phyloP scores from a whole-genome alignment of 1,140 invertebrate species.

The Philotrypesis tridentata region DNA sequence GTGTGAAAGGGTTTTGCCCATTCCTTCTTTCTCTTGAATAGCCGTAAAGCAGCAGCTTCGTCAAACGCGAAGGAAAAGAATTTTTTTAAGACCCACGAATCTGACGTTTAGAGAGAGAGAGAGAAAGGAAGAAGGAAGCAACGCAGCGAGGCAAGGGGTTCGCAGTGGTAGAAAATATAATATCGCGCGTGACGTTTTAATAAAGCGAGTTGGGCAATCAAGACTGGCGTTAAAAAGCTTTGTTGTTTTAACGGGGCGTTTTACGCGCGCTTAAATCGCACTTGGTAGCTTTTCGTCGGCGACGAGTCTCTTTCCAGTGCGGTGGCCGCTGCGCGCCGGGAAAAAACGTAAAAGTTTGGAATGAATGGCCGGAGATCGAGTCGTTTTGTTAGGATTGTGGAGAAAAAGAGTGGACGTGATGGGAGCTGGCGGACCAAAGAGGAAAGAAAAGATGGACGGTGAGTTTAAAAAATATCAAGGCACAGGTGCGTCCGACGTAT shows the following conservation, averaged over 20 bases:
- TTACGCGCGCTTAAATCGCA: slow-evolving; percentile 73
- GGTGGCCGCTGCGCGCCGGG: not conserved
- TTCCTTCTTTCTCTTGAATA: slow-evolving; percentile 9
- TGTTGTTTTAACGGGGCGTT: slow-evolving; percentile 73
- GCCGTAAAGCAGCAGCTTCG: slow-evolving; percentile 12
- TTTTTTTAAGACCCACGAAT: not conserved
- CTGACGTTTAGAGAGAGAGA: slow-evolving; percentile 33
- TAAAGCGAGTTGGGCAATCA: slow-evolving; percentile 73
- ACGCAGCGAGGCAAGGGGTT: slow-evolving; percentile 1
- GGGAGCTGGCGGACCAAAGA: not conserved
- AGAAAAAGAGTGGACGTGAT: not conserved
- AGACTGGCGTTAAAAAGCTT: slow-evolving; percentile 71
- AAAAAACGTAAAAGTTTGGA: slow-evolving; percentile 22
- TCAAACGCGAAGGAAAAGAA: slow-evolving; percentile 39
- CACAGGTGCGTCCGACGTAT: not conserved
- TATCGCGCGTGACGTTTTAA: slow-evolving; percentile 71
- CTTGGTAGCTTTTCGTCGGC: slow-evolving; percentile 54
- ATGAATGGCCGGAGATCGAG: not conserved
- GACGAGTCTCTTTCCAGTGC: slow-evolving; percentile 8
- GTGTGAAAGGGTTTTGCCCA: slow-evolving; percentile 6
- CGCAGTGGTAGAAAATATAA: slow-evolving; percentile 59
- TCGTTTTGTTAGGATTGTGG: not conserved
- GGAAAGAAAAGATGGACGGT: not conserved
- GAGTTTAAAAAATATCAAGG: slow-evolving; percentile 19
- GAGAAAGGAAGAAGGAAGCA: slow-evolving; percentile 46